Conservation (phyloP, 2,888 invertebrate species). For the Odontocolon sp. region DNA sequence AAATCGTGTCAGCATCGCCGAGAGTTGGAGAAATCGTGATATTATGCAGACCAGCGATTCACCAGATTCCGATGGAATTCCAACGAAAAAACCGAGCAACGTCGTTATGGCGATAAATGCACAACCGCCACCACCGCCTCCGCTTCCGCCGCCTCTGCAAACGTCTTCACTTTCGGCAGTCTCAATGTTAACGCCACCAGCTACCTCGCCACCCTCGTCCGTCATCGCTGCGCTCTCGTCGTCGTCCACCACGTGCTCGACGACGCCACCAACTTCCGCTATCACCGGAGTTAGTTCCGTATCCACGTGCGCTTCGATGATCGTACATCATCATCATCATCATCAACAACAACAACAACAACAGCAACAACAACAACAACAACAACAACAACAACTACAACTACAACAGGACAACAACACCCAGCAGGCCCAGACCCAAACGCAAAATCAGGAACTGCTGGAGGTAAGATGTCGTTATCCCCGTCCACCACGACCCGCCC, state of each 20-base stretch:
- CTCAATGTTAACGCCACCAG: constrained; percentile 51
- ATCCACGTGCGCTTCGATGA: constrained; percentile 20
- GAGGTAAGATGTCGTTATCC: constrained; percentile 79
- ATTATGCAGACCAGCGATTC: constrained; percentile 74
- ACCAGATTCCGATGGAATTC: constrained; percentile 65
- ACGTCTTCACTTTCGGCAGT: constrained; percentile 48
- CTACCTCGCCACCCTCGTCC: constrained; percentile 48
- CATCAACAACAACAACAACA: constrained; percentile 44
- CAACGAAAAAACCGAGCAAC: constrained; percentile 38
- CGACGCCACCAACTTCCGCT: constrained; percentile 13
- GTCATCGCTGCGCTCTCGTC: constrained; percentile 6
- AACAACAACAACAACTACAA: constrained; percentile 53
- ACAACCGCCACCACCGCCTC: constrained; percentile 8
- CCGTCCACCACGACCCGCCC: constrained; percentile 23
- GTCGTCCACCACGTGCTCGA: constrained; percentile 5
- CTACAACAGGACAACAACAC: constrained; percentile 72
- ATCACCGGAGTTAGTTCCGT: constrained; percentile 9
- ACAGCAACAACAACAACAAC: constrained; percentile 52
- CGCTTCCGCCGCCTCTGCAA: constrained; percentile 26
- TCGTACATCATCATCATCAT: constrained; percentile 19
- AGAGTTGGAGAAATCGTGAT: constrained; percentile 80
- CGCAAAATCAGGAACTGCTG: constrained; percentile 79
- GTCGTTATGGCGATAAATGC: neutral
- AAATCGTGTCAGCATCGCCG: constrained; percentile 82
- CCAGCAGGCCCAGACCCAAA: constrained; percentile 78